phyloP scores from a whole-genome alignment of 2,888 invertebrate genomes.

The Calephelis perditalis region DNA sequence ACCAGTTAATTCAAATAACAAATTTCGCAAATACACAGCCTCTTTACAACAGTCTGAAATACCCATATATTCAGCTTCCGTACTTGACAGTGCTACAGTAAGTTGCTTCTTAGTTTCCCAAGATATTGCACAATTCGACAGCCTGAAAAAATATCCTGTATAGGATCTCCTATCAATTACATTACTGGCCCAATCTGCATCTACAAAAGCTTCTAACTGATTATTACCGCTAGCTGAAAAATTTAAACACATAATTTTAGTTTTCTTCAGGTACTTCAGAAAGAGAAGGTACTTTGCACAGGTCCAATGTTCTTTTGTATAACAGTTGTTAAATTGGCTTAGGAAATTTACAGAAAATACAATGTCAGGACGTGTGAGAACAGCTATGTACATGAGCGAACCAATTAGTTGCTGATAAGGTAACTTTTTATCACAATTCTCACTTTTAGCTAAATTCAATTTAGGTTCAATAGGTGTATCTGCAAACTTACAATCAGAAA shows the following conservation, averaged over 20 bases:
- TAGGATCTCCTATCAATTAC: conserved; percentile 31
- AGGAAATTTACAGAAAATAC: conserved; percentile 2
- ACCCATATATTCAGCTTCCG: conserved; percentile 20
- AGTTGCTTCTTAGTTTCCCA: conserved; percentile 34
- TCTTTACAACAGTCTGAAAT: conserved; percentile 24
- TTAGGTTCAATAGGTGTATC: too few species aligned
- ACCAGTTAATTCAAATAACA: conserved; percentile 13
- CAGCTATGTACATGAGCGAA: background rate
- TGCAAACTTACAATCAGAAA: background rate
- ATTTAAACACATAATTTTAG: conserved; percentile 24
- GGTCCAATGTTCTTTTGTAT: background rate
- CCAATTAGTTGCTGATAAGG: background rate
- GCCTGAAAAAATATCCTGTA: conserved; percentile 33
- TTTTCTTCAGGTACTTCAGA: conserved; percentile 33
- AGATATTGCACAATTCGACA: conserved; percentile 31
- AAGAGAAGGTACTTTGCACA: too few species aligned
- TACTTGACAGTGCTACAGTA: conserved; percentile 25
- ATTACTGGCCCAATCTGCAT: conserved; percentile 35
- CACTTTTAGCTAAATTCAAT: too few species aligned
- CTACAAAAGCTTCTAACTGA: conserved; percentile 28
- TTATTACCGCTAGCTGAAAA: conserved; percentile 22
- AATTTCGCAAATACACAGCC: conserved; percentile 21
- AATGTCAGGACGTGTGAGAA: background rate
- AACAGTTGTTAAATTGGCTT: conserved; percentile 20
- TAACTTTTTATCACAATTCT: background rate